Conservation (phyloP, 2,888 invertebrate genomes). For the Pachycephus smyrnensis region DNA sequence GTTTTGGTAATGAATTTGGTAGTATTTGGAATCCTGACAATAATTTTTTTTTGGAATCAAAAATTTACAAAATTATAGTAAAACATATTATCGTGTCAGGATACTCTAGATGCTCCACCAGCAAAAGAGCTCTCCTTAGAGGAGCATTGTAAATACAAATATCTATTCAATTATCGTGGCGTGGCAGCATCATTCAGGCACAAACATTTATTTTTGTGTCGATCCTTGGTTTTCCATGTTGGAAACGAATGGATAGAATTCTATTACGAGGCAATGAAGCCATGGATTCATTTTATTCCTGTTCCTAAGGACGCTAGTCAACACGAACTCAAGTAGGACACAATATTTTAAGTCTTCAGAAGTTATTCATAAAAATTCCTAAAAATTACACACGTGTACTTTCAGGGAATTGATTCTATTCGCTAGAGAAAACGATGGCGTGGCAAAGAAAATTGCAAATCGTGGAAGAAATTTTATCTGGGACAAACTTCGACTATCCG, state of each 20-base stretch:
- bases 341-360: neutral
- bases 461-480: slow-evolving; percentile 86
- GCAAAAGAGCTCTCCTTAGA: slow-evolving; percentile 90
- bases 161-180: slow-evolving; percentile 95
- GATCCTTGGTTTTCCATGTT: slow-evolving; percentile 93
- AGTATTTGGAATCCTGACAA: slow-evolving; percentile 14
- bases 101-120: slow-evolving; percentile 86
- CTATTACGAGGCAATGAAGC: slow-evolving; percentile 89
- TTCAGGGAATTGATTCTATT: slow-evolving; percentile 78
- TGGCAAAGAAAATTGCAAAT: slow-evolving; percentile 83
- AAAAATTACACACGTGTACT: neutral
- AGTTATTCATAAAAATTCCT: neutral
- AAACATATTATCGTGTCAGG: slow-evolving; percentile 68
- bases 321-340: slow-evolving; percentile 74
- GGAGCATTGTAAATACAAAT: slow-evolving; percentile 93
- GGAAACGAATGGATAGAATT: slow-evolving; percentile 96
- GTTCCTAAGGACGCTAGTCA: slow-evolving; percentile 75
- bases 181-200: slow-evolving; percentile 98
- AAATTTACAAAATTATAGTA: neutral
- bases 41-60: slow-evolving; percentile 10
- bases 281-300: slow-evolving; percentile 97
- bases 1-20: slow-evolving; percentile 12
- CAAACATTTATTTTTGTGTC: slow-evolving; percentile 93
- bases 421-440: slow-evolving; percentile 79
- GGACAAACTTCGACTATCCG: slow-evolving; percentile 83